phyloP scores from a whole-genome alignment of 2,113 vertebrate genomes.

The Corydoras maculifer region DNA sequence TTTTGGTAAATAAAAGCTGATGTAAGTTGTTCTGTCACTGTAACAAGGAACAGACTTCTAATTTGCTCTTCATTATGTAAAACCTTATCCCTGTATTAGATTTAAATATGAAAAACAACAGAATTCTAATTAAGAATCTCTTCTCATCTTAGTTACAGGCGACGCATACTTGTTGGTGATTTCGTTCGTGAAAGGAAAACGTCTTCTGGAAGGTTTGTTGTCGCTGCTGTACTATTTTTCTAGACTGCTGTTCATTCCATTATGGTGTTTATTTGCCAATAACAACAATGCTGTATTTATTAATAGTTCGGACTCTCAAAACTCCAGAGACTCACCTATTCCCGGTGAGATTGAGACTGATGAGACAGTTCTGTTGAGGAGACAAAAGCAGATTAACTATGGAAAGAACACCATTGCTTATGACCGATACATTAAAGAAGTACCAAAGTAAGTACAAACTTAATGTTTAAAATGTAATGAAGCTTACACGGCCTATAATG shows the following conservation, averaged over 20 bases:
- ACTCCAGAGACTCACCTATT: conserved; percentile 75
- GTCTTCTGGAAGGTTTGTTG: conserved; percentile 81
- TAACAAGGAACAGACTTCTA: no score
- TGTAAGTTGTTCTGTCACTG: no score
- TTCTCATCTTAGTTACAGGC: conserved; percentile 75
- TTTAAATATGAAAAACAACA: no score
- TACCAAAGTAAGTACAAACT: conserved; percentile 75
- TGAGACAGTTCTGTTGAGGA: conserved; percentile 78
- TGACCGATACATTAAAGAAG: conserved; percentile 83
- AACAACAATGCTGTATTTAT: no score
- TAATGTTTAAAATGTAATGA: no score
- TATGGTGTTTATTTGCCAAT: no score
- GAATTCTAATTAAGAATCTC: background rate
- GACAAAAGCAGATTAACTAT: conserved; percentile 96
- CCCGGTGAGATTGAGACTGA: conserved; percentile 83
- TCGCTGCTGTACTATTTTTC: no score
- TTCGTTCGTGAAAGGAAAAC: conserved; percentile 71
- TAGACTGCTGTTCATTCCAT: no score
- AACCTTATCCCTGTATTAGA: no score
- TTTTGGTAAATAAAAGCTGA: no score
- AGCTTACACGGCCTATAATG: no score
- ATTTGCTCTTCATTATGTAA: no score
- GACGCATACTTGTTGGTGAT: conserved; percentile 82
- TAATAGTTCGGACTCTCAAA: conserved; percentile 83
- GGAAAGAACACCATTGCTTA: conserved; percentile 95